phyloP scores from a whole-genome alignment of 2,797 vertebrate genomes.

The Salarias fasciatus region DNA sequence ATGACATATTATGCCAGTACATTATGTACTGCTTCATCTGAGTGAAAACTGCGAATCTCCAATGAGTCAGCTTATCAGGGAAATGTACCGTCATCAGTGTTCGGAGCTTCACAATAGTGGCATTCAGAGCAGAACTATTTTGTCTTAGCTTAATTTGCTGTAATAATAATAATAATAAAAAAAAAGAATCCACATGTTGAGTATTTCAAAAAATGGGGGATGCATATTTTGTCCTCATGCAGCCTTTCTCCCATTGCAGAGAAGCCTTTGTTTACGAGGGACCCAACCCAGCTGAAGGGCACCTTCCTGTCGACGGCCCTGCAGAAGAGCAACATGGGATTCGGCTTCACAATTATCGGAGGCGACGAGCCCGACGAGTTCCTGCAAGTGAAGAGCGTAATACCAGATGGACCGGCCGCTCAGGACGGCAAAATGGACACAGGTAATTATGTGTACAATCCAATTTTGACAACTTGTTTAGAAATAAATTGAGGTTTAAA shows the following conservation, averaged over 20 bases:
- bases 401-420: constrained; percentile 96
- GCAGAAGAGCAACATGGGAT: constrained; percentile 99
- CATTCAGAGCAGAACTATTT: constrained; percentile 5
- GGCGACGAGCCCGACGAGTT: constrained; percentile 98
- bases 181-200: background rate
- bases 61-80: constrained; percentile 31
- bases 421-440: constrained; percentile 99
- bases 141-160: background rate
- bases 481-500: constrained; percentile 30
- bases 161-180: constrained; percentile 2
- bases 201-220: background rate
- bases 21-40: constrained; percentile 44
- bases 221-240: constrained; percentile 4
- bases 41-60: constrained; percentile 38
- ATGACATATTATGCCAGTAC: constrained; percentile 38
- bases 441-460: constrained; percentile 79
- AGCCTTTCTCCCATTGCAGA: constrained; percentile 80
- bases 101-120: background rate
- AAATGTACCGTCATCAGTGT: constrained; percentile 2
- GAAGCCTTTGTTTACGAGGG: constrained; percentile 97
- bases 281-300: constrained; percentile 97
- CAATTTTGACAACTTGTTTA: constrained; percentile 15
- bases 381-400: constrained; percentile 98
- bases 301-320: constrained; percentile 96
- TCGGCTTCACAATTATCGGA: constrained; percentile 99